Conservation (phyloP, 2,113 vertebrate genomes). For the Tachuris rubrigastra region DNA sequence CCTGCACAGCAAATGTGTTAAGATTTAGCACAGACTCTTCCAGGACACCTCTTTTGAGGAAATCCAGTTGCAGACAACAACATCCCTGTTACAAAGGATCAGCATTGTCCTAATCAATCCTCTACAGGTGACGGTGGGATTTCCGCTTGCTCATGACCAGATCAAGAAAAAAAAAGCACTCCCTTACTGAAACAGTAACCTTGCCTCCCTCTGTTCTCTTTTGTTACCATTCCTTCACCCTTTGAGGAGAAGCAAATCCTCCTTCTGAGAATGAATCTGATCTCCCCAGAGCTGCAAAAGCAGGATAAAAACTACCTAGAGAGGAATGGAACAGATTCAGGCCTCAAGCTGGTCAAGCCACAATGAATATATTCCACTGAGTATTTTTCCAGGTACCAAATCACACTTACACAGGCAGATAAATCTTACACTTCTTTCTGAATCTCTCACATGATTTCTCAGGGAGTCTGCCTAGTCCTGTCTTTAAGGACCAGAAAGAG, state of each 20-base stretch:
- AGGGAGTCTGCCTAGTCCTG: not conserved
- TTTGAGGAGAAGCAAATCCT: not conserved
- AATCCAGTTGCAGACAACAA: not conserved
- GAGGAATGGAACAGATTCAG: not conserved
- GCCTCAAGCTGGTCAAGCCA: not conserved
- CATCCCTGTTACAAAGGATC: not conserved
- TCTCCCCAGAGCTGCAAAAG: not conserved
- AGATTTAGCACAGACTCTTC: not conserved
- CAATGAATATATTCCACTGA: not conserved
- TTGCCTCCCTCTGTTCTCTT: not conserved
- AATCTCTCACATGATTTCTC: not conserved
- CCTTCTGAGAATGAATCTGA: not conserved
- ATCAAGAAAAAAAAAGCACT: not conserved
- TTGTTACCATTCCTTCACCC: not conserved
- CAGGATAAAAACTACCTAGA: not conserved
- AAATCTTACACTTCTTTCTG: not conserved
- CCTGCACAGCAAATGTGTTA: not conserved
- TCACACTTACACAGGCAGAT: rapidly evolving
- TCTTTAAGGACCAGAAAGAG: not conserved
- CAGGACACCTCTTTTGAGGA: not conserved
- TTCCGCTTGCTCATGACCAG: not conserved
- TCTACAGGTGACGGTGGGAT: not conserved
- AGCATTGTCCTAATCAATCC: not conserved
- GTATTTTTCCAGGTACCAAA: not conserved
- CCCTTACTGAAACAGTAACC: not conserved